Base-by-base conservation (phyloP, 2,113 vertebrate species). In the Poeciliopsis occidentalis region DNA sequence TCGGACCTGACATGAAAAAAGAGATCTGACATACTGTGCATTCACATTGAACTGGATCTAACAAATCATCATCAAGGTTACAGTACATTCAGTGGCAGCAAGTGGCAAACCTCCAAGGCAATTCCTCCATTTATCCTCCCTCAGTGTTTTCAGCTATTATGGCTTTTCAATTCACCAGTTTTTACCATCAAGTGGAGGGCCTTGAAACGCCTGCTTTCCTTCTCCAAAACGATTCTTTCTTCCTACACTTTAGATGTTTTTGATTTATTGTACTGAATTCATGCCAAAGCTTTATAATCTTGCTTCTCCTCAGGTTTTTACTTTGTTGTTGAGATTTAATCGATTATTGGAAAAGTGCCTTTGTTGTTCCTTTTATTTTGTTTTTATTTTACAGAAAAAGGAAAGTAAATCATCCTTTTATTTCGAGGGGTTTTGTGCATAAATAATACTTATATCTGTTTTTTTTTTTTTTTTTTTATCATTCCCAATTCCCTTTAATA, bases 91-190 rank as follows among this genome's bases (percentile, higher is more conserved):
- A 44, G 64, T 64, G 71, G 71, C 71, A 64, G 62, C n/a, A 8
- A 60, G 62, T 41, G 30, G 69, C 60, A 77, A 79, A 67, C 26
- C 71, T 34, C 60, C 34, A 12, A 78, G 68, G 65, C 86, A 72
- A 89, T 74, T 87, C 80, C 68, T 75, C 71, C 69, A 73, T 69
- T 85, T 75, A 82, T 77, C 73, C 27, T 68, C 62, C 82, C 73
- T 74, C 73, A 44, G 73, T 60, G 78, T 82, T 85, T 86, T 83
- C 65, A 72, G 83, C 19, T 75, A 67, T 85, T 89, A 90, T 75
- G 29, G 8, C 44, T 70, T 87, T 86, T 84, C 76, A 84, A 78
- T 81, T 80, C 74, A 67, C 44, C 64, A 26, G 34, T 76, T 83
- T 78, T 51, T 73, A 75, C 64, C 71, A 78, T 69, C 67, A 85